Evolutionary conservation across 2,888 invertebrate genomes (phyloP), one percentile per base, ranked within the genome.

Genomic region (Ophioninae sp.): DNA sequence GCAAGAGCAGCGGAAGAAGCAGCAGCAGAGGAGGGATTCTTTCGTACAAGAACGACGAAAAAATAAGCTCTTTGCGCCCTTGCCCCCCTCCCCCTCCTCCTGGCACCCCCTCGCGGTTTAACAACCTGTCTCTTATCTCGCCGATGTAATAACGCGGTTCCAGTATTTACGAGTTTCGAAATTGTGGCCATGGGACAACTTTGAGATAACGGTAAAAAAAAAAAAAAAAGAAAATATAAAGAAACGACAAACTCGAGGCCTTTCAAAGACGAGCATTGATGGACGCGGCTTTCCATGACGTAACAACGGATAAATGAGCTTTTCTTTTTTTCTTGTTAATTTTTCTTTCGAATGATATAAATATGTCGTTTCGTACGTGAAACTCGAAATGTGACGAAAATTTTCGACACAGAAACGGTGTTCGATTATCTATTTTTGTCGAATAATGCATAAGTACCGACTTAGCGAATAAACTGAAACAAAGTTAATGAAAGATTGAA

Each of bases 41-140:
- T 13, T 69, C 21, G 50, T 17, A 56, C 7, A 61, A 56, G 20
- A 62, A 69, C 50, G 77, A 61, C 37, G 77, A 69, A 77, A 76
- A 77, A 75, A 64, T 50, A 74, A 64, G 57, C 23, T 61, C 21
- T 73, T 37, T n/a, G n/a, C n/a, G n/a, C n/a, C n/a, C 23, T 17
- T 79, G 72, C 67, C 56, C 65, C 68, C 68, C 69, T 3, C 30
- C 30, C 30, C 30, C 30, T 3, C 30, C 30, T 3, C 30, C 3
- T 3, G 1, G 39, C 74, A 73, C 70, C 79, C 79, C 80, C 59
- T 73, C 79, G 80, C 82, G 77, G 79, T 78, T 82, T 82, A 82
- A 82, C 79, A 85, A 85, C 82, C 82, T 73, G 79, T 78, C 82
- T 79, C 80, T 83, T 85, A 80, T 85, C 80, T 85, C 77, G 82